Percentiles rank a stretch among this genome's conserved stretches.
These are phyloP conservation scores for Phallusia fumigata DNA, from an alignment of 23 tunicate species.

Conservation along the genomic window DNA sequence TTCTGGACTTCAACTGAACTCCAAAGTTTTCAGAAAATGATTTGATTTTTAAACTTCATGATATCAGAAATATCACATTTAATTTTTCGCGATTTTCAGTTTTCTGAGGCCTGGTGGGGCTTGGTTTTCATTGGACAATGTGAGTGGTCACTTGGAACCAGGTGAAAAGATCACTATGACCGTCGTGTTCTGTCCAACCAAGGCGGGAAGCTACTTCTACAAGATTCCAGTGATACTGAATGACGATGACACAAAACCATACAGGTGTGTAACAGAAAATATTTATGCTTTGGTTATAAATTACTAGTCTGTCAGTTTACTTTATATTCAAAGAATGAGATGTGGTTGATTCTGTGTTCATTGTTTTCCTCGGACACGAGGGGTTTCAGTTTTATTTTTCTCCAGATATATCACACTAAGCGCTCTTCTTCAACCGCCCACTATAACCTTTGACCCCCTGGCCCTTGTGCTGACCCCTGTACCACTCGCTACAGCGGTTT, in stretches of 20 bases:
- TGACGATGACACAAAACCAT: conserved; percentile 51
- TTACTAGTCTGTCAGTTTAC: no score
- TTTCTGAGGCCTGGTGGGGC: conserved; percentile 94
- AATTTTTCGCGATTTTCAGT: conserved; percentile 2
- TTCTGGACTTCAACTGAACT: no score
- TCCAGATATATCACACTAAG: conserved; percentile 52
- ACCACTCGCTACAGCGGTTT: conserved; percentile 78
- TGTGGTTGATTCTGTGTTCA: no score
- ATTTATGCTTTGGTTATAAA: not conserved
- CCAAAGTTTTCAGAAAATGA: no score
- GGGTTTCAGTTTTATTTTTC: not conserved
- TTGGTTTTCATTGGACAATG: conserved; percentile 45
- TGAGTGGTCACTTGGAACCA: conserved; percentile 50
- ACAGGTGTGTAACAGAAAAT: conserved; percentile 46
- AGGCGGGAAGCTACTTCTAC: conserved; percentile 64
- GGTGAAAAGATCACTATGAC: conserved; percentile 36
- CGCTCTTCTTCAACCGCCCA: conserved; percentile 61
- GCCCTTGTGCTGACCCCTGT: conserved; percentile 89
- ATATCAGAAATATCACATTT: no score
- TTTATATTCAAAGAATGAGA: no score
- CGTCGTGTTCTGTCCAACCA: conserved; percentile 75
- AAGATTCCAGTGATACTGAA: conserved; percentile 62
- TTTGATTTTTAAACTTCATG: no score
- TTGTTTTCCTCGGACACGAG: no score
- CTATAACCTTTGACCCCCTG: conserved; percentile 70